Conservation (phyloP, 2,797 vertebrate genomes). For the Buceros bicornis region DNA sequence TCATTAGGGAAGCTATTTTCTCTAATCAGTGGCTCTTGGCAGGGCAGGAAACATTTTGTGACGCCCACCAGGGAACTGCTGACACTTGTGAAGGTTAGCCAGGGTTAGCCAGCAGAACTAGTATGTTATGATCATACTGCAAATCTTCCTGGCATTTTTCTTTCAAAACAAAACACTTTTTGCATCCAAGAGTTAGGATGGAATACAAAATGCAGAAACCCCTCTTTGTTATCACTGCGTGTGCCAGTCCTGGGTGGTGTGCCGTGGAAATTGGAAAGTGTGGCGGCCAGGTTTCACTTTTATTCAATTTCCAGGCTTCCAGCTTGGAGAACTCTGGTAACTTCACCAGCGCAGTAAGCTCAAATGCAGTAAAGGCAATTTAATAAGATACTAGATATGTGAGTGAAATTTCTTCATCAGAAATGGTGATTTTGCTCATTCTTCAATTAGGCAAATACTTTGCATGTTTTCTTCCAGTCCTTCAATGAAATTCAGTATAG, state of each 20-base stretch:
- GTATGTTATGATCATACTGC: neutral
- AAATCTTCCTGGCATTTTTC: neutral
- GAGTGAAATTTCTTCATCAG: neutral
- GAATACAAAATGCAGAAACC: neutral
- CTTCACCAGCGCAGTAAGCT: neutral
- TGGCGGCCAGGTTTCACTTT: neutral
- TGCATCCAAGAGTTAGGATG: neutral
- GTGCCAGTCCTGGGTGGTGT: neutral
- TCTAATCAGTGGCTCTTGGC: neutral
- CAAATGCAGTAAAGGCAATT: neutral
- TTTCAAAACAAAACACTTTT: neutral
- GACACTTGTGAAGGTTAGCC: neutral
- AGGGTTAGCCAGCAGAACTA: neutral
- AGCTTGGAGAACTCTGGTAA: neutral
- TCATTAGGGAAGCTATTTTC: neutral
- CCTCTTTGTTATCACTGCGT: fast-evolving
- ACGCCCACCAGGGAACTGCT: neutral
- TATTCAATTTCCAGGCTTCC: neutral
- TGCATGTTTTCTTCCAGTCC: neutral
- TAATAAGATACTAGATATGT: neutral
- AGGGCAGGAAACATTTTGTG: neutral
- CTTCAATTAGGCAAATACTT: neutral
- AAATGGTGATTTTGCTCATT: neutral
- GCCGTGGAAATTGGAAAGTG: neutral
- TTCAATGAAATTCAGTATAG: neutral